Base-by-base conservation (phyloP, 2,888 invertebrate genomes). In the Perizoma affinitatum region DNA sequence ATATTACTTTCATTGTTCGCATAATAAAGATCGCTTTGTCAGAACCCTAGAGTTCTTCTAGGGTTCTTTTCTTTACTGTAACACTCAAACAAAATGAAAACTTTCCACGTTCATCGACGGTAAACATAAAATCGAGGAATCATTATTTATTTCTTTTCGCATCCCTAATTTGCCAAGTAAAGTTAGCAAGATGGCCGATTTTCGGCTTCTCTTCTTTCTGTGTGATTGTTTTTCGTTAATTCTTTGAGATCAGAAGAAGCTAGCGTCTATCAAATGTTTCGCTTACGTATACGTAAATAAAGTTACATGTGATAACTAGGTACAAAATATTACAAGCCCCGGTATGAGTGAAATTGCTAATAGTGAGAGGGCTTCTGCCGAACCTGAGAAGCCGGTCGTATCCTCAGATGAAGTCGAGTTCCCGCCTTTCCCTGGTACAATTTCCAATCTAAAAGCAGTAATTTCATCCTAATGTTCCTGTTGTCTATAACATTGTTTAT, bases 381-480 rank as follows among this genome's bases (percentile, higher is more conserved):
- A 82, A 67, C 63, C 71, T 41, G 88, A 85, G 80, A 87, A 86
- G 88, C 90, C 90, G 90, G 90, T 80, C 79, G 68, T 69, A 71
- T 65, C 65, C 65, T 68, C 66, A 67, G 78, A 81, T 65, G 78
- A 77, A 68, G 78, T 84, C 64, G 75, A 82, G 72, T 89, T 90
- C 87, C 91, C 90, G 85, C 88, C 87, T 72, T 89, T 88, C 78
- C 86, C 89, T 67, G 90, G 90, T 90, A 74, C 66, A 58, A 53
- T 46, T 46, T 47, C 45, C 11, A 43, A 6, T 49, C 6, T 34
- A 10, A 34, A 34, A 1, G 6, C 10, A 45, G 41, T 41, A 8
- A 35, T 11, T 36, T 9, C 6, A n/a, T 22, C 11, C 43, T 11
- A 22, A 38, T n/a, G 4, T 33, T 22, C 35, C 7, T 7, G 22